Percentiles rank a stretch among this genome's conserved stretches.
Evolutionary conservation across 2,113 vertebrate species (phyloP).

Genomic region (Danio rerio): DNA sequence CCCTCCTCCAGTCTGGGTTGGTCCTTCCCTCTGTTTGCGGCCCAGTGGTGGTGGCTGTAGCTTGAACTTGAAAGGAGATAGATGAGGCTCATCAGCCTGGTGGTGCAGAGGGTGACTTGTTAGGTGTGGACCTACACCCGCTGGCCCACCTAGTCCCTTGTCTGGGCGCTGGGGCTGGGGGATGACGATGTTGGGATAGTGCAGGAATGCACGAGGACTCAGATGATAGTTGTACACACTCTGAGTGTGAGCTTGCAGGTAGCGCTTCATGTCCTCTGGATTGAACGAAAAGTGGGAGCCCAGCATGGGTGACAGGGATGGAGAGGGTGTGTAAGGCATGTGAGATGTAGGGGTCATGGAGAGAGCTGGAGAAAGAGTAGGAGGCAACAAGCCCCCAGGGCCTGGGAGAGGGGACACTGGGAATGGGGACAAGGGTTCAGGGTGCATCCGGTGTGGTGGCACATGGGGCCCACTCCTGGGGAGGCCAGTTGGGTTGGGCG

Average conservation of each 20-base stretch:
- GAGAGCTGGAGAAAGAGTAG: constrained; percentile 85
- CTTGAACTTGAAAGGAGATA: constrained; percentile 90
- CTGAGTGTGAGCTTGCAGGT: constrained; percentile 91
- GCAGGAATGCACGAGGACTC: constrained; percentile 90
- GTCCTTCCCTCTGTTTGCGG: constrained; percentile 81
- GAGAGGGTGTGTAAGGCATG: constrained; percentile 87
- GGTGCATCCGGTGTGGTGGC: constrained; percentile 80
- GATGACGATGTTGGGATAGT: constrained; percentile 89
- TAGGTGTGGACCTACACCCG: constrained; percentile 62
- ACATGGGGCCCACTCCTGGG: constrained; percentile 63
- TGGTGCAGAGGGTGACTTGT: constrained; percentile 68
- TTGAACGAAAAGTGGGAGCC: constrained; percentile 92
- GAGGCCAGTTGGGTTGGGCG: constrained; percentile 66
- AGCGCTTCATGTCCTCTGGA: constrained; percentile 94
- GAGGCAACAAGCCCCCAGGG: constrained; percentile 78
- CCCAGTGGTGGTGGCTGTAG: constrained; percentile 89
- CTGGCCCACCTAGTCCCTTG: constrained; percentile 60
- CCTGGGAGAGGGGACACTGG: constrained; percentile 86
- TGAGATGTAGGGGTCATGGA: constrained; percentile 88
- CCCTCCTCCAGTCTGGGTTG: constrained; percentile 17
- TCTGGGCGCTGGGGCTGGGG: constrained; percentile 88
- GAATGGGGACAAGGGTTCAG: constrained; percentile 86
- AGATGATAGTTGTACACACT: constrained; percentile 96
- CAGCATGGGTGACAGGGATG: constrained; percentile 87
- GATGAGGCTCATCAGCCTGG: constrained; percentile 73